These are phyloP conservation scores for Watsonalla binaria DNA, from an alignment of 2,888 invertebrate genomes.

Conservation along the genomic window DNA sequence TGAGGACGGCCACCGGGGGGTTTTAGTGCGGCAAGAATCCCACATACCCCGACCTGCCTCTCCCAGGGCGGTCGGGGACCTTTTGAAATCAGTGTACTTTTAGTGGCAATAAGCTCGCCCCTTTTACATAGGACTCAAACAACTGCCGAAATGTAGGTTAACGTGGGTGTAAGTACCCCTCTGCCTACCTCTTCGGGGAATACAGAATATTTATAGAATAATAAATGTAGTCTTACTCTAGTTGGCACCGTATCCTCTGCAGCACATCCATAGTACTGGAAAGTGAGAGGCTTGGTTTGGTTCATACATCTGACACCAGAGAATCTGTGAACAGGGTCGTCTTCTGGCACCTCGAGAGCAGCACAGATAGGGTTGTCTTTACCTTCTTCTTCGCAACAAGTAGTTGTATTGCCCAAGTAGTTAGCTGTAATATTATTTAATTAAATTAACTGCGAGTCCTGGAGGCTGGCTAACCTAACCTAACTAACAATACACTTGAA, in stretches of 20 bases:
- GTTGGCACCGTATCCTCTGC: slow-evolving; percentile 22
- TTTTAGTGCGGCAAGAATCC: too few relatives aligned
- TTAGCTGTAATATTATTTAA: slow-evolving; percentile 21
- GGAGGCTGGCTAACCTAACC: too few relatives aligned
- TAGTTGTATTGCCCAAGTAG: slow-evolving; percentile 24
- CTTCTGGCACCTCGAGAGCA: slow-evolving; percentile 26
- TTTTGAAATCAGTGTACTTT: too few relatives aligned
- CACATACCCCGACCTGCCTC: too few relatives aligned
- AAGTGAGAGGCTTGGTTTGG: slow-evolving; percentile 35
- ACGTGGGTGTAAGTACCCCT: too few relatives aligned
- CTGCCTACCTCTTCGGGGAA: too few relatives aligned
- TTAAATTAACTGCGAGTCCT: background rate
- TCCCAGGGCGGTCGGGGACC: too few relatives aligned
- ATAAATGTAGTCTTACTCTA: slow-evolving; percentile 17
- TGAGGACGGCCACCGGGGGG: too few relatives aligned
- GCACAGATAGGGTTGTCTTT: slow-evolving; percentile 26
- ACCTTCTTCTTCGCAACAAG: slow-evolving; percentile 26
- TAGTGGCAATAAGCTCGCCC: too few relatives aligned
- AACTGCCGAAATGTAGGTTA: too few relatives aligned
- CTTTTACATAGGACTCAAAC: too few relatives aligned
- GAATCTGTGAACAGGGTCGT: slow-evolving; percentile 39
- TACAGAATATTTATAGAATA: too few relatives aligned
- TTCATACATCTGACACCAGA: slow-evolving; percentile 35
- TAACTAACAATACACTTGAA: background rate
- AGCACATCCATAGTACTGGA: slow-evolving; percentile 31